Conservation (phyloP, 2,113 vertebrate species). For the Megalops atlanticus region DNA sequence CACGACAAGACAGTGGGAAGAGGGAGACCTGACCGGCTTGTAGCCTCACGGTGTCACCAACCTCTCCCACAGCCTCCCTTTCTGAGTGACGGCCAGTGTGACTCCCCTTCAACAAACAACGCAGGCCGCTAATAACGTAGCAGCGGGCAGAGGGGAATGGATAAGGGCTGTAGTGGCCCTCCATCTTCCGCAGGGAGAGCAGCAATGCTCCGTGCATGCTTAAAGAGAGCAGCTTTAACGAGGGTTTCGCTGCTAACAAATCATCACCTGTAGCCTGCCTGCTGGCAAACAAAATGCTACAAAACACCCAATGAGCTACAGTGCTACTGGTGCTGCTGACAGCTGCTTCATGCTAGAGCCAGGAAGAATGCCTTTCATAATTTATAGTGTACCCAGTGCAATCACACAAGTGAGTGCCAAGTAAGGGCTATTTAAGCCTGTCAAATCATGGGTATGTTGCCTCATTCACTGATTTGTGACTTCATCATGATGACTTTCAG, state of each 20-base stretch:
- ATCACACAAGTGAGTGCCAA: too few relatives aligned
- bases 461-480: too few relatives aligned
- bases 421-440: too few relatives aligned
- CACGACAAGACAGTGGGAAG: too few relatives aligned
- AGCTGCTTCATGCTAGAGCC: not conserved
- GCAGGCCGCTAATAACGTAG: not conserved
- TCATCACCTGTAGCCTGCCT: conserved; percentile 26
- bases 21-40: too few relatives aligned
- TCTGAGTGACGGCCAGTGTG: not conserved
- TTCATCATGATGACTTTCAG: too few relatives aligned
- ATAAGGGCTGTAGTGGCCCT: not conserved
- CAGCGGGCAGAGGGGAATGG: not conserved
- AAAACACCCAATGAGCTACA: not conserved
- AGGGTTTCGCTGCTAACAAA: conserved; percentile 27
- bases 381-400: too few relatives aligned
- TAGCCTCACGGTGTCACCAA: not conserved
- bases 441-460: too few relatives aligned
- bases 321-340: not conserved
- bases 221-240: not conserved
- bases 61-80: not conserved
- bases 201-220: not conserved
- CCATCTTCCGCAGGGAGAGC: not conserved
- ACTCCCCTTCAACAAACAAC: not conserved
- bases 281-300: not conserved
- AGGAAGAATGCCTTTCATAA: too few relatives aligned